phyloP scores from a whole-genome alignment of 2,797 vertebrate species.

The Mormyrops attenuatus region DNA sequence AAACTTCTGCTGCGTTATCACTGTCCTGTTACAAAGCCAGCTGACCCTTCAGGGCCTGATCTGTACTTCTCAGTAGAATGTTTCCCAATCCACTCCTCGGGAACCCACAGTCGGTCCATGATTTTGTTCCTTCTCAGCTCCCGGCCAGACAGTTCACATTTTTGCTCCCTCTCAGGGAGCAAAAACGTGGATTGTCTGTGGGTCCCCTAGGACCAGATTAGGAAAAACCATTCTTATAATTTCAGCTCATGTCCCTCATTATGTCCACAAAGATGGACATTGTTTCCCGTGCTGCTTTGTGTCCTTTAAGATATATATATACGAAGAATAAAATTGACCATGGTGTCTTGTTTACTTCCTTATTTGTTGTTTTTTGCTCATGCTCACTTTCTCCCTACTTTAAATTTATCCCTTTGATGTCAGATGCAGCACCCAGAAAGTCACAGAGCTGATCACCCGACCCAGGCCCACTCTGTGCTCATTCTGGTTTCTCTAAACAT shows the following conservation, averaged over 20 bases:
- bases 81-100: neutral
- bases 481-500: conserved; percentile 47
- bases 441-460: conserved; percentile 28
- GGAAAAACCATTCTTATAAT: conserved; percentile 32
- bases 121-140: neutral
- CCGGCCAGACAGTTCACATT: neutral
- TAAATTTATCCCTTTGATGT: conserved; percentile 45
- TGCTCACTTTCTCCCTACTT: conserved; percentile 45
- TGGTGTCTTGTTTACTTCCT: conserved; percentile 37
- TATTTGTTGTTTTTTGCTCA: conserved; percentile 42
- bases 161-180: neutral
- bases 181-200: neutral
- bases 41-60: conserved; percentile 49
- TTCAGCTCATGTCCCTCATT: conserved; percentile 56
- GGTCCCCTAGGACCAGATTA: neutral
- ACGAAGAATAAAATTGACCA: conserved; percentile 23
- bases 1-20: conserved; percentile 53
- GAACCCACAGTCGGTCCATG: neutral
- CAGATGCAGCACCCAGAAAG: conserved; percentile 44
- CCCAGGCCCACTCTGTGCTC: conserved; percentile 22
- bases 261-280: conserved; percentile 48
- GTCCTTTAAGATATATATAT: conserved; percentile 43
- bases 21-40: conserved; percentile 46
- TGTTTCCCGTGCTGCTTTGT: conserved; percentile 42
- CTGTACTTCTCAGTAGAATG: conserved; percentile 27